A percentile compares a stretch with the other conserved stretches of the same genome.
Evolutionary conservation across 2,888 invertebrate species (phyloP).

Genomic region (Plagiodera versicolora): DNA sequence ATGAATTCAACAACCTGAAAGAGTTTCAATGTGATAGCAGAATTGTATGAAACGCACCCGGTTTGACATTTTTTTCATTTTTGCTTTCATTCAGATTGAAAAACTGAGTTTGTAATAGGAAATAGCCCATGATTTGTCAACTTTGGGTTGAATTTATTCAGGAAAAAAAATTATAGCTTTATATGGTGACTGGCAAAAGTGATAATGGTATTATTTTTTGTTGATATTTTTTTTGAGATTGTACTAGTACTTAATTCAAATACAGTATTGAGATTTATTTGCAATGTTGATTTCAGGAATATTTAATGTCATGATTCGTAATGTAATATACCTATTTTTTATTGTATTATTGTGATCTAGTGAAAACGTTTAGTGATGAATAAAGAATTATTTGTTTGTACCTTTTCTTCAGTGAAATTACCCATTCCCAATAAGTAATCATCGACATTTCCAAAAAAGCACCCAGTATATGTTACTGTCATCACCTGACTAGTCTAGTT

Average conservation of each 20-base stretch:
- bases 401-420: background rate
- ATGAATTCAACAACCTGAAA: too few species aligned
- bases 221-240: background rate
- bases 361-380: conserved; percentile 18
- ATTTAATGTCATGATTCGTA: background rate
- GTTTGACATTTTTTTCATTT: too few species aligned
- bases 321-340: conserved; percentile 16
- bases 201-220: background rate
- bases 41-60: too few species aligned
- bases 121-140: too few species aligned
- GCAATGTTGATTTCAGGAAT: background rate
- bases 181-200: background rate
- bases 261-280: background rate
- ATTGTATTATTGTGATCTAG: conserved; percentile 23
- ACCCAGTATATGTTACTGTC: background rate
- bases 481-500: conserved; percentile 7
- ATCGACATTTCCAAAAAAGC: too few species aligned
- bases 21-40: too few species aligned
- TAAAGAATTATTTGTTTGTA: conserved; percentile 23
- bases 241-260: background rate
- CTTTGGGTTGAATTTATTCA: background rate
- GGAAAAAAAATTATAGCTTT: background rate
- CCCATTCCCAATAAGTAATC: too few species aligned
- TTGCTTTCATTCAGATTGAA: too few species aligned
- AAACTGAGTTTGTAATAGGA: too few species aligned